phyloP scores from a whole-genome alignment of 2,797 vertebrate species.

The Pantherophis alleghaniensis region DNA sequence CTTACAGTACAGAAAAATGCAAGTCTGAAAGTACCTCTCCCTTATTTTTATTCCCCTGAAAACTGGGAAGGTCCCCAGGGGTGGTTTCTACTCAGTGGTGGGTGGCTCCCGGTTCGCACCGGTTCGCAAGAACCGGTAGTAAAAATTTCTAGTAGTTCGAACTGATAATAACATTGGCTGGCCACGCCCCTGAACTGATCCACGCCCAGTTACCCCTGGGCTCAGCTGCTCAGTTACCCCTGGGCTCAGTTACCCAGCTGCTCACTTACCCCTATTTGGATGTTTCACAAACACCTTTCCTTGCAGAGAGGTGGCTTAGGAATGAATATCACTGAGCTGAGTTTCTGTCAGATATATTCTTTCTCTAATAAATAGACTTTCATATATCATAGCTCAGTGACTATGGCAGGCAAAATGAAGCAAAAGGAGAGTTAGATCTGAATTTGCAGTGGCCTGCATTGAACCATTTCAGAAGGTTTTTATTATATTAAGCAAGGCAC shows the following conservation, averaged over 20 bases:
- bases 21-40: neutral
- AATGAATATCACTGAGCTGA: neutral
- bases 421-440: neutral
- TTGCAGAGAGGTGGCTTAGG: neutral
- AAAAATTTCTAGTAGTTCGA: no score
- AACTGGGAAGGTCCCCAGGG: neutral
- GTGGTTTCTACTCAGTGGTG: no score
- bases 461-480: neutral
- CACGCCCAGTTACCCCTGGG: no score
- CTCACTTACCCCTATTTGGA: no score
- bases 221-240: no score
- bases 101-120: no score
- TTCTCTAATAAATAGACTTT: neutral
- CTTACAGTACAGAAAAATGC: neutral
- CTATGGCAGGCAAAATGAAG: neutral
- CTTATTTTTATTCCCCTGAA: neutral
- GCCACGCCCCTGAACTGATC: no score
- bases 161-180: no score
- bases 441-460: neutral
- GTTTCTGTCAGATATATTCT: neutral
- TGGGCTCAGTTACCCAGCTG: no score
- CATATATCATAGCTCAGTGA: neutral
- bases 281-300: neutral
- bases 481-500: slow-evolving; percentile 4
- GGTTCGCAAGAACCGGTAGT: no score